These are phyloP conservation scores for Eueides isabella DNA, from an alignment of 1,140 invertebrate genomes.

Conservation along the genomic window DNA sequence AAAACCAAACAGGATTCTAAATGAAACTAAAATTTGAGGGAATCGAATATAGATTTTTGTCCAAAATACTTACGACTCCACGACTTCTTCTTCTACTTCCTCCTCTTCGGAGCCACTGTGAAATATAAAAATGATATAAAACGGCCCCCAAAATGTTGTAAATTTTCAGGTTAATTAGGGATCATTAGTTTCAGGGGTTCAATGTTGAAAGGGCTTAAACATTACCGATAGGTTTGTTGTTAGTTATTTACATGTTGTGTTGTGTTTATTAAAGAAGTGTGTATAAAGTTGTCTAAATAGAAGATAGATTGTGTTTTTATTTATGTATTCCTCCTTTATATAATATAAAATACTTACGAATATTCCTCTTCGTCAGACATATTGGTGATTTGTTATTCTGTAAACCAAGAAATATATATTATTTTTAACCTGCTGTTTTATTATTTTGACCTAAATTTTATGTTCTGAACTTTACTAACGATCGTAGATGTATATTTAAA, in stretches of 20 bases:
- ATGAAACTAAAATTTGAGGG: constrained; percentile 49
- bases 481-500: not conserved
- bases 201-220: constrained; percentile 18
- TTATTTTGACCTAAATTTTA: not conserved
- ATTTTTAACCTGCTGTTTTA: constrained; percentile 2
- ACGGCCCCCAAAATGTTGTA: constrained; percentile 12
- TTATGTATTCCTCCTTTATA: not conserved
- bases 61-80: constrained; percentile 85
- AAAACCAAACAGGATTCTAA: constrained; percentile 64
- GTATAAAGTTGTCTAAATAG: not conserved
- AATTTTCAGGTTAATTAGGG: constrained; percentile 4
- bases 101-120: constrained; percentile 85
- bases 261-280: constrained; percentile 16
- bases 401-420: constrained; percentile 61
- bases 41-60: constrained; percentile 26
- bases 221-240: constrained; percentile 13
- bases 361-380: constrained; percentile 90
- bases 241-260: not conserved
- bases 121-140: constrained; percentile 47
- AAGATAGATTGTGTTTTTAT: not conserved
- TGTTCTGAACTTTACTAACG: not conserved
- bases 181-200: not conserved
- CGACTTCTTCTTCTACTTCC: constrained; percentile 86
- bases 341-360: constrained; percentile 83
- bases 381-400: constrained; percentile 84